Evolutionary conservation across 2,113 vertebrate genomes (phyloP).

Genomic region (Lepisosteus oculatus): DNA sequence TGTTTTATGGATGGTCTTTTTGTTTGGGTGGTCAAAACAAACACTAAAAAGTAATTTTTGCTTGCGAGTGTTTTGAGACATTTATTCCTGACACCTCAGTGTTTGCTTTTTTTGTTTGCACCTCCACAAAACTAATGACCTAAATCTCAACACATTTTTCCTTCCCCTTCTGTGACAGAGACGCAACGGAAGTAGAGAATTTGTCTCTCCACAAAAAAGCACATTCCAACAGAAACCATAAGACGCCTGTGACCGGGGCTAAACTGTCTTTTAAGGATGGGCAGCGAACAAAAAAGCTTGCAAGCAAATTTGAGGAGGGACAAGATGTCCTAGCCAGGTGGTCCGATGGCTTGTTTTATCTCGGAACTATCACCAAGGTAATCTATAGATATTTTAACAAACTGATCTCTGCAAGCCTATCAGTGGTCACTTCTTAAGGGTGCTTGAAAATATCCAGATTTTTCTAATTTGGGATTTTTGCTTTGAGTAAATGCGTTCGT

Average conservation of each 20-base stretch:
- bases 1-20: neutral
- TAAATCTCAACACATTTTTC: too few relatives aligned
- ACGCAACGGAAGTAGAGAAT: constrained; percentile 87
- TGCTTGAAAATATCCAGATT: too few relatives aligned
- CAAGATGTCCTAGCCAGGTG: constrained; percentile 98
- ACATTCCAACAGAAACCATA: constrained; percentile 76
- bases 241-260: constrained; percentile 76
- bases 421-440: too few relatives aligned
- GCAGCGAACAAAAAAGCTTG: constrained; percentile 79
- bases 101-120: neutral
- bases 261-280: constrained; percentile 78
- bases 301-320: constrained; percentile 91
- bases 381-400: neutral
- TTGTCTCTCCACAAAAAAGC: constrained; percentile 88
- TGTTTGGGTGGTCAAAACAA: neutral
- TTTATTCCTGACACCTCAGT: neutral
- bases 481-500: too few relatives aligned
- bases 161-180: constrained; percentile 61
- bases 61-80: neutral
- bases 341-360: constrained; percentile 98
- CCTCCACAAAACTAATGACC: too few relatives aligned
- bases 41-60: neutral
- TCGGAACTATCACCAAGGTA: constrained; percentile 97
- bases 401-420: too few relatives aligned
- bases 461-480: too few relatives aligned